Evolutionary conservation across 2,888 invertebrate genomes (phyloP).

Genomic region (Shargacucullia verbasci): DNA sequence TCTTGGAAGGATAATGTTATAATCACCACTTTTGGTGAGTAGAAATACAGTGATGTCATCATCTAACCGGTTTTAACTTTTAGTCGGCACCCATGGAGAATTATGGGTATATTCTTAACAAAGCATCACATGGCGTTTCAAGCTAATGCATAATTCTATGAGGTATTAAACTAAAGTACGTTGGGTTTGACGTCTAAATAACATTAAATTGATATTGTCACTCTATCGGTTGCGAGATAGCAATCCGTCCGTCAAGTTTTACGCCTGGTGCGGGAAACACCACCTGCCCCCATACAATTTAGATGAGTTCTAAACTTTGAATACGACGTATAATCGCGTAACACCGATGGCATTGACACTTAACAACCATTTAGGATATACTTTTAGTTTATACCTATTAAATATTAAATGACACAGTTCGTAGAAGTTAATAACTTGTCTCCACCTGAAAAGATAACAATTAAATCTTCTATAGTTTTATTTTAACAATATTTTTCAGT

Average conservation of each 20-base stretch:
- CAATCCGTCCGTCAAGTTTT: constrained; percentile 56
- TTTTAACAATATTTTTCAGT: too few species aligned
- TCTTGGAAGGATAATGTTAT: too few species aligned
- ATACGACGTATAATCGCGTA: constrained; percentile 41
- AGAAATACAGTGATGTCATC: too few species aligned
- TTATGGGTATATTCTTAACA: constrained; percentile 13
- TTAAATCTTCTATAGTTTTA: too few species aligned
- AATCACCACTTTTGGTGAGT: too few species aligned
- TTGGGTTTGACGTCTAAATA: constrained; percentile 45
- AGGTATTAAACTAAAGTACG: constrained; percentile 42
- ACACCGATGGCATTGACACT: constrained; percentile 27
- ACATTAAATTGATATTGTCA: constrained; percentile 54
- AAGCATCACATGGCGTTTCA: constrained; percentile 20
- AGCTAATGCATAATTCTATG: constrained; percentile 38
- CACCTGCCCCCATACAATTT: constrained; percentile 60
- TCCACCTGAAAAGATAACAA: too few species aligned
- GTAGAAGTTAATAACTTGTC: too few species aligned
- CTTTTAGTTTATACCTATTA: constrained; percentile 8
- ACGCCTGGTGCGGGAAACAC: constrained; percentile 41
- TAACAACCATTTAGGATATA: constrained; percentile 12
- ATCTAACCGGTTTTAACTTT: too few species aligned
- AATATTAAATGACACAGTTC: neutral
- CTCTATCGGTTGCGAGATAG: constrained; percentile 38
- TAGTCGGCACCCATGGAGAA: too few species aligned
- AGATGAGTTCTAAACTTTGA: constrained; percentile 57